phyloP scores from a whole-genome alignment of 2,113 vertebrate species.

The Neolamprologus modestus region DNA sequence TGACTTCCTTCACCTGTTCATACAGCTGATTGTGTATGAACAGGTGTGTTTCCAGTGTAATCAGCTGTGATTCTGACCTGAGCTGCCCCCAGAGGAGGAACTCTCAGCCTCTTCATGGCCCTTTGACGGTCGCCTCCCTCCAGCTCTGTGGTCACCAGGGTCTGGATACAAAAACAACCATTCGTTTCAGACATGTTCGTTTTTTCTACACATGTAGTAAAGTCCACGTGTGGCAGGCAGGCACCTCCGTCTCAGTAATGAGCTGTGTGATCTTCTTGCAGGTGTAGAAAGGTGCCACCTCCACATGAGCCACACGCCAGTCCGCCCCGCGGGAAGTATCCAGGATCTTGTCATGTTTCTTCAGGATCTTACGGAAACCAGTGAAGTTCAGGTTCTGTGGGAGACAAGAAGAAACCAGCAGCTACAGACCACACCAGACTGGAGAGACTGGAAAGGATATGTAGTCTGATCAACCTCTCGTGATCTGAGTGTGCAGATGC shows the following conservation, averaged over 20 bases:
- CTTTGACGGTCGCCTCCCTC: conserved; percentile 96
- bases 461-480: neutral
- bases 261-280: conserved; percentile 99
- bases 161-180: conserved; percentile 57
- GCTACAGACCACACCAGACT: neutral
- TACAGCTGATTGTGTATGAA: neutral
- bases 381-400: conserved; percentile 97
- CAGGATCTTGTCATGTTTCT: conserved; percentile 99
- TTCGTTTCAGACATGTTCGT: neutral
- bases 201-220: neutral
- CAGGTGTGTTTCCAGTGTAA: neutral
- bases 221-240: neutral
- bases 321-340: conserved; percentile 90
- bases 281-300: conserved; percentile 96
- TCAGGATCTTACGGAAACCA: conserved; percentile 97
- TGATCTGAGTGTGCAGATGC: neutral
- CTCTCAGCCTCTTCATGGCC: conserved; percentile 97
- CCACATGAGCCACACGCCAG: conserved; percentile 94
- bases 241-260: conserved; percentile 95
- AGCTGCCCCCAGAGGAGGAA: conserved; percentile 94
- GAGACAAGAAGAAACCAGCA: neutral
- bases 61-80: conserved; percentile 75
- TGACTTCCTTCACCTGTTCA: neutral
- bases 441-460: neutral
- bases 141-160: conserved; percentile 92